Base-by-base conservation (phyloP, 1,140 invertebrate species). In the Plutomurus gul region DNA sequence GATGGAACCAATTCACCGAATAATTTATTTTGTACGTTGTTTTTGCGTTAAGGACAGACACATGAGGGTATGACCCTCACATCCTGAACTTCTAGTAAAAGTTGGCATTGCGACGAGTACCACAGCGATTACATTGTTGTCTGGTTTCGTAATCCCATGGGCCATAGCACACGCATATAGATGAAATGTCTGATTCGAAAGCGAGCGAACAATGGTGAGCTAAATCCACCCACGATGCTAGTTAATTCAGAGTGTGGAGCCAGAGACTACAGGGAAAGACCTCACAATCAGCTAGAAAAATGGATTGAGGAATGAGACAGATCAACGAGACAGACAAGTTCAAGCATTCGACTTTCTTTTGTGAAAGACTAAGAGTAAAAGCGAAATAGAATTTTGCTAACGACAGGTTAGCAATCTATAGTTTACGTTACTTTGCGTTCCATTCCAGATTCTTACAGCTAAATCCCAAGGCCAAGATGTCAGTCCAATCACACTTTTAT, bases 401-500 rank as follows among this genome's bases (percentile, higher is more conserved):
- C 47, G 20, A 25, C 47, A 22, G 20, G 16, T 47, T 47, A 47
- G 16, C 10, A 5, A 47, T 47, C 46, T 51, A 51, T 30, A 25
- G 27, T 65, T 36, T 65, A 30, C 16, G 16, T 46, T 46, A 1
- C 22, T 60, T n/a, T 4, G n/a, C 11, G 25, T 1, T 30, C 18
- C 27, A 36, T 30, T 30, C 51, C 33, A n/a, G 56, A 16, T 3
- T 49, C 27, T n/a, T n/a, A 30, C 8, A 30, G 56, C 36, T 33
- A 65, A 65, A 36, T 65, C 11, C 56, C 56, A 65, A 65, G 56
- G 51, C 25, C 51, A 60, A 60, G 27, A 36, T 33, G 56, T 65
- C 56, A 65, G 56, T n/a, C 56, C 56, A 65, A 65, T 65, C 56
- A 65, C 56, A 33, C 16, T 33, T 27, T 33, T 65, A 65, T 65